A percentile compares a stretch with the other conserved stretches of the same genome.
These are phyloP conservation scores for Anguilla anguilla DNA, from an alignment of 2,797 vertebrate genomes.

Conservation along the genomic window DNA sequence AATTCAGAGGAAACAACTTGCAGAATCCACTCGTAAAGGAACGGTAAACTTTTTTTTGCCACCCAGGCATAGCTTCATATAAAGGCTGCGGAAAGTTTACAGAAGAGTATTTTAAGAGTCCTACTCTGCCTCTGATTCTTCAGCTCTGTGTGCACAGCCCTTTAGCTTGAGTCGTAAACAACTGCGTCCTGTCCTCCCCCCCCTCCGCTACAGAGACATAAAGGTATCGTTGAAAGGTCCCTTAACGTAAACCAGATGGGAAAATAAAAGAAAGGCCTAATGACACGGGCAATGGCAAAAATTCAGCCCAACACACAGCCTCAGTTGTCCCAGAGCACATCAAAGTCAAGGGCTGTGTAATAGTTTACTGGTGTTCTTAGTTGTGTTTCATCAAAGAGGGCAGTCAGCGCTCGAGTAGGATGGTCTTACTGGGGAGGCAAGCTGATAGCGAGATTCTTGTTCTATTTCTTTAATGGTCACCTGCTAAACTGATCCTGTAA, in stretches of 20 bases:
- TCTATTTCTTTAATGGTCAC: slow-evolving; percentile 14
- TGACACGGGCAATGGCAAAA: slow-evolving; percentile 30
- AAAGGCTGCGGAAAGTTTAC: background rate
- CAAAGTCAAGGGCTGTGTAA: slow-evolving; percentile 39
- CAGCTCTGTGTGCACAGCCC: slow-evolving; percentile 34
- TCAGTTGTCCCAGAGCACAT: slow-evolving; percentile 34
- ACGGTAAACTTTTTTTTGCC: background rate
- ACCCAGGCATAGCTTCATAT: background rate
- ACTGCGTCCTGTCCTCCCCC: slow-evolving; percentile 30
- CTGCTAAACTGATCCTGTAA: slow-evolving; percentile 21
- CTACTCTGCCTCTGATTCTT: background rate
- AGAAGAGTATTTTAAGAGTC: background rate
- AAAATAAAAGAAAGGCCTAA: slow-evolving; percentile 36
- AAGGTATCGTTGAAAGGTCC: slow-evolving; percentile 6
- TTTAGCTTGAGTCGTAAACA: slow-evolving; percentile 38
- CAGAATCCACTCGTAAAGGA: background rate
- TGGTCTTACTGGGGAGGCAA: slow-evolving; percentile 3
- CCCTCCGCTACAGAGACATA: slow-evolving; percentile 25
- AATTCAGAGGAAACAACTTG: background rate
- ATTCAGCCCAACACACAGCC: slow-evolving; percentile 30
- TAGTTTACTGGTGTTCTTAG: slow-evolving; percentile 32
- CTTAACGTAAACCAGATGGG: slow-evolving; percentile 44
- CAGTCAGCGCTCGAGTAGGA: slow-evolving; percentile 7
- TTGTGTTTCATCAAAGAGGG: slow-evolving; percentile 22
- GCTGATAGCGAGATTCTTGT: slow-evolving; percentile 2